phyloP scores from a whole-genome alignment of 2,113 vertebrate genomes.

The Oreamnos americanus region DNA sequence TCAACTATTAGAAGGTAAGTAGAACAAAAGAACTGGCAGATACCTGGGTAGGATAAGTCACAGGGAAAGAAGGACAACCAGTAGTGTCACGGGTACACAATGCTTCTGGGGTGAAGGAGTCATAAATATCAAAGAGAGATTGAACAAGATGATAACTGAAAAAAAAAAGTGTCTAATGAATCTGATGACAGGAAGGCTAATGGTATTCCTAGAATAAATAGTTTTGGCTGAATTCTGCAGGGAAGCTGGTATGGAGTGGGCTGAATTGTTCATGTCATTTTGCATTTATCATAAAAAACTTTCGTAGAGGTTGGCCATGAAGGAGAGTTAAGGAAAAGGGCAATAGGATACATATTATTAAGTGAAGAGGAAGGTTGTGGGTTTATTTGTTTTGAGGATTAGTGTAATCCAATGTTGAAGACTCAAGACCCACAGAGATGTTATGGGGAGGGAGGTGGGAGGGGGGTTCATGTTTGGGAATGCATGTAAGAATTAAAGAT shows the following conservation, averaged over 20 bases:
- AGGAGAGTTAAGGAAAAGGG: not conserved
- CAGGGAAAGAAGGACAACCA: not conserved
- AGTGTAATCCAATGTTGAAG: not conserved
- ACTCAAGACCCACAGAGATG: too few relatives aligned
- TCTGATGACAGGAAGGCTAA: not conserved
- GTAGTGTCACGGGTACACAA: fast-evolving
- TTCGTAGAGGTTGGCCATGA: not conserved
- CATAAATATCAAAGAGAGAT: not conserved
- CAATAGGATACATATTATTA: not conserved
- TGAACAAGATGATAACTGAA: not conserved
- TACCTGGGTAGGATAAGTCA: not conserved
- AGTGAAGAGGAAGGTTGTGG: not conserved
- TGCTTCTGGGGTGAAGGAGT: not conserved
- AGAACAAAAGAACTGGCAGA: not conserved
- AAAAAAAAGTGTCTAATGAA: not conserved
- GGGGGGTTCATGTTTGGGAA: too few relatives aligned
- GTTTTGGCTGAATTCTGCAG: not conserved
- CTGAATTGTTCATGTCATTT: not conserved
- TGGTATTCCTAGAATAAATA: not conserved
- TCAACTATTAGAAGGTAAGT: not conserved
- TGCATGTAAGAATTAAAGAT: too few relatives aligned
- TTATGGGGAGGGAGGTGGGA: too few relatives aligned
- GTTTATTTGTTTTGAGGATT: not conserved
- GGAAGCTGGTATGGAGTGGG: not conserved
- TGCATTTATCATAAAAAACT: not conserved